A percentile compares a stretch with the other conserved stretches of the same genome.
Conservation (phyloP, 2,888 invertebrate genomes). For the Resseliella maxima region DNA sequence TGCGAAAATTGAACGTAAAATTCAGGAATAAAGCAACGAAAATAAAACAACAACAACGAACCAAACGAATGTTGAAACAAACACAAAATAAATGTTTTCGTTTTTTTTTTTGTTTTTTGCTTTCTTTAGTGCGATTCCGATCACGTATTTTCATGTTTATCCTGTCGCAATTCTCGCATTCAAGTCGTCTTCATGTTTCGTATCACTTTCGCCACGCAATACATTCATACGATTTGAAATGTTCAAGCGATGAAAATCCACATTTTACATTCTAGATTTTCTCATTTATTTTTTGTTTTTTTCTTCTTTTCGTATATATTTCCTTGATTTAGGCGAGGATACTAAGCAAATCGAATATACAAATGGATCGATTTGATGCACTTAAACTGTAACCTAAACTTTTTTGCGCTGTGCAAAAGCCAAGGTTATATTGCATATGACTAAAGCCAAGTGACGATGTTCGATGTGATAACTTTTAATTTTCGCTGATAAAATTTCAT, state of each 20-base stretch:
- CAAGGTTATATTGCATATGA: background rate
- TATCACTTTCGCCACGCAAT: slow-evolving; percentile 1
- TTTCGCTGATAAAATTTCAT: background rate
- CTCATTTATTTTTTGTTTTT: background rate
- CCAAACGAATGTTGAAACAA: background rate
- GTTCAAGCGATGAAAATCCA: background rate
- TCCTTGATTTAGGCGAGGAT: background rate
- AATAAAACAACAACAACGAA: background rate
- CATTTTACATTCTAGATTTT: background rate
- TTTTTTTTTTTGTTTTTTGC: slow-evolving; percentile 15
- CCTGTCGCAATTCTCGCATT: background rate
- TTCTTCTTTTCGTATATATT: background rate
- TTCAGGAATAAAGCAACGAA: background rate
- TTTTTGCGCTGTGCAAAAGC: background rate
- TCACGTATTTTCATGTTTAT: slow-evolving; percentile 43
- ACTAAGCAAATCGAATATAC: slow-evolving; percentile 8
- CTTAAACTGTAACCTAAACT: background rate
- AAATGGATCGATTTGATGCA: slow-evolving; percentile 12
- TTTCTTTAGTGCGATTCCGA: slow-evolving; percentile 28
- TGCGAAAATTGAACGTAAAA: slow-evolving; percentile 24
- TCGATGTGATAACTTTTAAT: background rate
- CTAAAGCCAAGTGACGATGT: background rate
- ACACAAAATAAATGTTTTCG: slow-evolving; percentile 26
- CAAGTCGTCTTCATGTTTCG: background rate
- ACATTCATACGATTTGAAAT: background rate